Percentiles rank a stretch among this genome's conserved stretches.
These are phyloP conservation scores for Gephyroberyx darwinii DNA, from an alignment of 2,797 vertebrate species.

Conservation along the genomic window DNA sequence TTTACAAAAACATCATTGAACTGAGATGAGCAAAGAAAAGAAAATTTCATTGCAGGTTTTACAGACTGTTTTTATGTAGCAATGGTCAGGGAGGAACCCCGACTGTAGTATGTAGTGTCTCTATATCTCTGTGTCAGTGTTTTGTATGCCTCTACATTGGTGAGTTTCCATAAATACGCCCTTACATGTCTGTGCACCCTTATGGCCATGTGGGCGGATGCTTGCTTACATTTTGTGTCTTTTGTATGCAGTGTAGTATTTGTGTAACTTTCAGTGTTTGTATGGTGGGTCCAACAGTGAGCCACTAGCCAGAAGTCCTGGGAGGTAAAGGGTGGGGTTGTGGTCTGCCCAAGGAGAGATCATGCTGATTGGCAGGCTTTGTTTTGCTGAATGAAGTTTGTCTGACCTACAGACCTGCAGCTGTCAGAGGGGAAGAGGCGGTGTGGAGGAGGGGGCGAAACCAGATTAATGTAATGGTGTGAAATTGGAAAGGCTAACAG, in stretches of 20 bases:
- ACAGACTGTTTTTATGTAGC: too few relatives aligned
- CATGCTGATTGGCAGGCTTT: slow-evolving; percentile 37
- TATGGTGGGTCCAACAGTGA: not conserved
- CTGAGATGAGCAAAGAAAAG: too few relatives aligned
- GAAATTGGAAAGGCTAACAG: slow-evolving; percentile 31
- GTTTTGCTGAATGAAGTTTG: slow-evolving; percentile 39
- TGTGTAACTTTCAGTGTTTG: slow-evolving; percentile 13
- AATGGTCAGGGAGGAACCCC: too few relatives aligned
- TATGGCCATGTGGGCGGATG: not conserved
- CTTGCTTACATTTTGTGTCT: not conserved
- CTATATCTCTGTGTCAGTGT: too few relatives aligned
- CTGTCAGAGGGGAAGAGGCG: slow-evolving; percentile 29
- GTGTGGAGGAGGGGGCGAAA: slow-evolving; percentile 21
- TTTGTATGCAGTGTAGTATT: slow-evolving; percentile 1
- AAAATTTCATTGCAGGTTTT: too few relatives aligned
- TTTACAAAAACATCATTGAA: too few relatives aligned
- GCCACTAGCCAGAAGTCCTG: slow-evolving; percentile 13
- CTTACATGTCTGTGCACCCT: not conserved
- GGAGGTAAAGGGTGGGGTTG: slow-evolving; percentile 18
- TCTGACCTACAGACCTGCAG: slow-evolving; percentile 46
- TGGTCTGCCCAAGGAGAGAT: slow-evolving; percentile 2
- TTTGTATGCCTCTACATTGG: too few relatives aligned
- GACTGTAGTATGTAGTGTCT: too few relatives aligned
- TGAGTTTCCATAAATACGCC: not conserved
- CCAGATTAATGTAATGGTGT: slow-evolving; percentile 49